phyloP scores from a whole-genome alignment of 37 sponge, comb jelly and placozoan species.

The Axinella damicornis region DNA sequence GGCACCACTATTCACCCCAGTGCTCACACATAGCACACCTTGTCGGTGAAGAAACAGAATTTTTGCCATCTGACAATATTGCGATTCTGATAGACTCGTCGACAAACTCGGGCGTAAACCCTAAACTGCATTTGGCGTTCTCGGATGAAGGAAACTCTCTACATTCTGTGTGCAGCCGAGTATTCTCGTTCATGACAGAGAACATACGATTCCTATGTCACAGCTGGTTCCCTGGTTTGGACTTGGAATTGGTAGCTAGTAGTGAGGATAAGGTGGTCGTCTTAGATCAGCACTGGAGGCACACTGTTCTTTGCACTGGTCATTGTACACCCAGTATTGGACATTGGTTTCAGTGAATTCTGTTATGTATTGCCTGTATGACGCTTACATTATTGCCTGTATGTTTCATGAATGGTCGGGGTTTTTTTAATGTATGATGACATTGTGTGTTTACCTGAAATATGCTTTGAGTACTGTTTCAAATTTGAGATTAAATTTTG shows the following conservation, averaged over 20 bases:
- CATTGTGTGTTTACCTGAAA: too few species aligned
- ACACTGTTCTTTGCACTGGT: slow-evolving; percentile 26
- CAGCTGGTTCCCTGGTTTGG: slow-evolving; percentile 72
- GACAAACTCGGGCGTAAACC: slow-evolving; percentile 8
- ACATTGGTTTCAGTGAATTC: slow-evolving; percentile 39
- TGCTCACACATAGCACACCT: slow-evolving; percentile 44
- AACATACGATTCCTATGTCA: slow-evolving; percentile 43
- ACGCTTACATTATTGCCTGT: too few species aligned
- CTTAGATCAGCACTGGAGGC: slow-evolving; percentile 52
- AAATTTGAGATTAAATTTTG: too few species aligned
- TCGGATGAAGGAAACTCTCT: slow-evolving; percentile 2
- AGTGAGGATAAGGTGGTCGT: background rate
- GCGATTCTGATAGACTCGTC: slow-evolving; percentile 26
- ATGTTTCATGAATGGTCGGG: too few species aligned
- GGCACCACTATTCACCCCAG: slow-evolving; percentile 1
- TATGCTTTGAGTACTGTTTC: too few species aligned
- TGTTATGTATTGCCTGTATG: too few species aligned
- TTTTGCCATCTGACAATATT: slow-evolving; percentile 24
- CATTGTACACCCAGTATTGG: background rate
- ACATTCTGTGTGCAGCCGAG: slow-evolving; percentile 25
- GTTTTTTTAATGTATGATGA: too few species aligned
- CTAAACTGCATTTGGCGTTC: slow-evolving; percentile 13
- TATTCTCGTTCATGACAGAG: slow-evolving; percentile 20
- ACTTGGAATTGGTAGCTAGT: slow-evolving; percentile 8
- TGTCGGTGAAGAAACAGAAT: slow-evolving; percentile 23